phyloP scores from a whole-genome alignment of 2,113 vertebrate species.

The Saccopteryx bilineata region DNA sequence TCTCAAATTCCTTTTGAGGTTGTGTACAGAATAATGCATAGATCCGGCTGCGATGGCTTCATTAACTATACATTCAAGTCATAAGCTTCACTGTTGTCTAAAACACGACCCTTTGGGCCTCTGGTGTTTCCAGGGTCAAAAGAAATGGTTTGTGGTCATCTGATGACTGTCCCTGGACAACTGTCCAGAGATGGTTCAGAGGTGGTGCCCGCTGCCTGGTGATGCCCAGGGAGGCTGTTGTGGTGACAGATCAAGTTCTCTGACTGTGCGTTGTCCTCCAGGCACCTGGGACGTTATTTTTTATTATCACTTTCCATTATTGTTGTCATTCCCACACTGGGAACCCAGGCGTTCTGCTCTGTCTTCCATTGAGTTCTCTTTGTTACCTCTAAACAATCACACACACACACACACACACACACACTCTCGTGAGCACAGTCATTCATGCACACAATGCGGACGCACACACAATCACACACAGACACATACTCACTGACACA shows the following conservation, averaged over 20 bases:
- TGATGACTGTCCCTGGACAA: too few relatives aligned
- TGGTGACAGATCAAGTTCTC: background rate
- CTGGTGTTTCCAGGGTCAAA: background rate
- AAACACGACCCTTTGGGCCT: background rate
- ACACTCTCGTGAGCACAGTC: too few relatives aligned
- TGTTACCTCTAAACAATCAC: background rate
- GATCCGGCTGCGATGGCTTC: background rate
- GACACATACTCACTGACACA: background rate
- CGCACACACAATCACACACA: background rate
- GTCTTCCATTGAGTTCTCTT: background rate
- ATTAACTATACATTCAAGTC: too few relatives aligned
- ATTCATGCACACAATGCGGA: too few relatives aligned
- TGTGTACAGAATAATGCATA: background rate
- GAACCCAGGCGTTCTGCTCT: background rate
- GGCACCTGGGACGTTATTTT: background rate
- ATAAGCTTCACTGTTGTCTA: background rate
- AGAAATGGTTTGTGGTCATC: too few relatives aligned
- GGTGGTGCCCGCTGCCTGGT: background rate
- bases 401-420: background rate
- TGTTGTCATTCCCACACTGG: fast-evolving
- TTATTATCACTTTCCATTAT: background rate
- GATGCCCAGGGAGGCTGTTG: background rate
- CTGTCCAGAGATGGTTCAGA: background rate
- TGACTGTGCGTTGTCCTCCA: fast-evolving
- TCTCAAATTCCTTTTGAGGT: background rate